These are phyloP conservation scores for Priocnemis perturbator DNA, from an alignment of 2,888 invertebrate genomes.

Conservation along the genomic window DNA sequence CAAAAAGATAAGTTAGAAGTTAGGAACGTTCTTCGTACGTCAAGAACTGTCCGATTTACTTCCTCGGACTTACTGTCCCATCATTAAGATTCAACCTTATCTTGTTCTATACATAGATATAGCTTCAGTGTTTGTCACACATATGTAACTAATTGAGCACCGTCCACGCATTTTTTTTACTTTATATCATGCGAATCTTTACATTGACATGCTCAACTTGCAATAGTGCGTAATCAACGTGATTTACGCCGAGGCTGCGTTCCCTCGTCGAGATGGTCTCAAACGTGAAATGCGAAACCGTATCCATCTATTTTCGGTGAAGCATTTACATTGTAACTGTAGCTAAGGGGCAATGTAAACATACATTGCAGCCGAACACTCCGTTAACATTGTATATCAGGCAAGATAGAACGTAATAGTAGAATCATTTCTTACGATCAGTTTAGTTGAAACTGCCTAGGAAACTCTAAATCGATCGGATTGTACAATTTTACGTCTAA, in stretches of 20 bases:
- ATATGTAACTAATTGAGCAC: neutral
- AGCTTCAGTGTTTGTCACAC: conserved; percentile 18
- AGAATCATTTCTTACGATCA: conserved; percentile 28
- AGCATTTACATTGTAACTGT: conserved; percentile 37
- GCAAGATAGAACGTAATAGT: conserved; percentile 29
- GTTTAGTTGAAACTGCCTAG: neutral
- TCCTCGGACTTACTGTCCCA: too few species aligned
- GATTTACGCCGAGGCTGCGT: conserved; percentile 28
- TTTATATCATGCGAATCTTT: too few species aligned
- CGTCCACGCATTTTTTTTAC: too few species aligned
- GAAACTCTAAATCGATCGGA: neutral
- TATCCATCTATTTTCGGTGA: conserved; percentile 30
- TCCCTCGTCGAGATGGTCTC: conserved; percentile 28
- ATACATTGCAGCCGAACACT: conserved; percentile 30
- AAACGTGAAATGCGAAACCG: conserved; percentile 35
- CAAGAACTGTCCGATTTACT: too few species aligned
- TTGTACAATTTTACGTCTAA: neutral
- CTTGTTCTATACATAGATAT: too few species aligned
- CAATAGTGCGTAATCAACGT: conserved; percentile 32
- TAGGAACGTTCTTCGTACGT: neutral
- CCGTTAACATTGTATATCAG: conserved; percentile 31
- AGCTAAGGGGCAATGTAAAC: conserved; percentile 36
- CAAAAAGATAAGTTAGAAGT: conserved; percentile 10
- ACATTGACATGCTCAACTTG: conserved; percentile 1
- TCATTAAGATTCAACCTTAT: too few species aligned